phyloP scores from a whole-genome alignment of 2,888 invertebrate species.

The Monopis laevigella region DNA sequence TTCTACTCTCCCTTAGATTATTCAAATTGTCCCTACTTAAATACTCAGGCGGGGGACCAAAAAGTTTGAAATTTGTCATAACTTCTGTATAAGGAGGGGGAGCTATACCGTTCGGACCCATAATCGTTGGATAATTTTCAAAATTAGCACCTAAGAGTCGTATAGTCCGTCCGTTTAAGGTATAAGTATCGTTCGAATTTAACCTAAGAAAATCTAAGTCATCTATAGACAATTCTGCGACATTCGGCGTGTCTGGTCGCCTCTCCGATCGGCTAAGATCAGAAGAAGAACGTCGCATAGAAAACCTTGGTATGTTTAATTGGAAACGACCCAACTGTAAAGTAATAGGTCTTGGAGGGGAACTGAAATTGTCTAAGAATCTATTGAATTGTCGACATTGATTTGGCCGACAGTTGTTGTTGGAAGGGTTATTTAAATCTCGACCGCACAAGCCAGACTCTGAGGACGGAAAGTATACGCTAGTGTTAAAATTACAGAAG shows the following conservation, averaged over 20 bases:
- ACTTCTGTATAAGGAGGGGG: constrained; percentile 55
- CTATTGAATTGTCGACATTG: constrained; percentile 20
- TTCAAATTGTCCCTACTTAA: constrained; percentile 26
- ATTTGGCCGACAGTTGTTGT: constrained; percentile 30
- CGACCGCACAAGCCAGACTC: constrained; percentile 29
- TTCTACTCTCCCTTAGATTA: constrained; percentile 12
- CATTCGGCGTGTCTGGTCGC: constrained; percentile 49
- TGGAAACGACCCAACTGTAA: constrained; percentile 50
- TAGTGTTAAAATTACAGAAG: constrained; percentile 30
- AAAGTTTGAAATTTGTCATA: constrained; percentile 31
- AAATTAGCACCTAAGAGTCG: constrained; percentile 47
- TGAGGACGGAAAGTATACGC: constrained; percentile 32
- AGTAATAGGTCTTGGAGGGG: constrained; percentile 29
- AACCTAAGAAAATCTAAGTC: constrained; percentile 43
- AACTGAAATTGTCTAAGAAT: constrained; percentile 28
- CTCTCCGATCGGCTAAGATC: constrained; percentile 20
- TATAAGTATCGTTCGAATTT: constrained; percentile 47
- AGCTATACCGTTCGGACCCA: constrained; percentile 19
- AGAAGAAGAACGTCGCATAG: constrained; percentile 17
- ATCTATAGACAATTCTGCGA: constrained; percentile 39
- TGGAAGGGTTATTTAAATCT: constrained; percentile 37
- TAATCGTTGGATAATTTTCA: constrained; percentile 35
- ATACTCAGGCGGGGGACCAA: constrained; percentile 53
- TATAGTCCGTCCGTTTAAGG: constrained; percentile 52
- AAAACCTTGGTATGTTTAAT: constrained; percentile 39